Evolutionary conservation across 2,888 invertebrate genomes (phyloP).

Genomic region (Phytoseiulus persimilis): DNA sequence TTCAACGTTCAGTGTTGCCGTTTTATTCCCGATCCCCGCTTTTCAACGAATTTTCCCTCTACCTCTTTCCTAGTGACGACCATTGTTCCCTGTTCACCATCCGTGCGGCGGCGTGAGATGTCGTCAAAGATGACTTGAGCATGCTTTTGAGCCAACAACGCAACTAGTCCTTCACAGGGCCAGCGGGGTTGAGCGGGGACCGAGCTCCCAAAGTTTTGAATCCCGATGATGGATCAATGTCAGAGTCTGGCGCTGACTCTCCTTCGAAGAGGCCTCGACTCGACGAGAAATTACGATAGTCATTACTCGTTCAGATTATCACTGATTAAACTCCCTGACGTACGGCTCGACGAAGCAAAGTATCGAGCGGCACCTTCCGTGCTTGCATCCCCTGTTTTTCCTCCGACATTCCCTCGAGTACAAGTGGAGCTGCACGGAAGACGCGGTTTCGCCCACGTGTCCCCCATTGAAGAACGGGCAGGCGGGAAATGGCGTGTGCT

Average conservation of each 20-base stretch:
- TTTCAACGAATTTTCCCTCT: too few species aligned
- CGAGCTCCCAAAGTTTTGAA: background rate
- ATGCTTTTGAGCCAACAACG: background rate
- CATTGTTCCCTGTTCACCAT: background rate
- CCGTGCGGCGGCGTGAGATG: background rate
- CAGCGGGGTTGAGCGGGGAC: background rate
- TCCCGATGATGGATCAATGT: background rate
- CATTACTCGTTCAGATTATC: background rate
- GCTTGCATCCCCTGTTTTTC: too few species aligned
- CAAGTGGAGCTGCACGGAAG: too few species aligned
- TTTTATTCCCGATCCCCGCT: background rate
- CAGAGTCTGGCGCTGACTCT: background rate
- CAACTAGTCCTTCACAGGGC: background rate
- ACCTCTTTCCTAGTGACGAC: background rate
- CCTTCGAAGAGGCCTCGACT: background rate
- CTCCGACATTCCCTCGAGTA: too few species aligned
- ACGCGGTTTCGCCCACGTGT: too few species aligned
- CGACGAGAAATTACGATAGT: background rate
- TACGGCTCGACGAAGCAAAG: background rate
- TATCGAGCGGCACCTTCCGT: too few species aligned
- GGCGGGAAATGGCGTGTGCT: too few species aligned
- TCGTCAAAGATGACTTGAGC: background rate
- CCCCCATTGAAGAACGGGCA: too few species aligned
- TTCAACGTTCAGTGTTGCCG: background rate
- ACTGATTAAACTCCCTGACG: background rate